Evolutionary conservation across 2,797 vertebrate species (phyloP).

Genomic region (Rhincodon typus): DNA sequence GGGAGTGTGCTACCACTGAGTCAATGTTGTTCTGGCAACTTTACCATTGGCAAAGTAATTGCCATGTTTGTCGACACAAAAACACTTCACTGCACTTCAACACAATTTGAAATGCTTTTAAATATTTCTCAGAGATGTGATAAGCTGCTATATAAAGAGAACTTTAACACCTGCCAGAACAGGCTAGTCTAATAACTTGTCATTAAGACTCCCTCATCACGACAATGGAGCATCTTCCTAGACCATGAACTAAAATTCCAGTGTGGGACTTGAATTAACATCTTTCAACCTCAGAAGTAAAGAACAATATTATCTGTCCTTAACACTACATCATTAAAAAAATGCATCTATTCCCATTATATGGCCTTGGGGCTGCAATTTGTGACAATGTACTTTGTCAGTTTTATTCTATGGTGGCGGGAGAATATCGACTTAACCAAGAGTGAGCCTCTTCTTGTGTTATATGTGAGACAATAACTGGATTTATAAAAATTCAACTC

Average conservation of each 20-base stretch:
- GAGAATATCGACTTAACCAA: not conserved
- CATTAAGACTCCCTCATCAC: not conserved
- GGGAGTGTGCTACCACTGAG: not conserved
- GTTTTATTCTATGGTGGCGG: not conserved
- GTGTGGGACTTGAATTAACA: not conserved
- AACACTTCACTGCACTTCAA: not conserved
- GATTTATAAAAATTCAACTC: no score
- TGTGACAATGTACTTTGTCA: not conserved
- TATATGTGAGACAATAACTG: no score
- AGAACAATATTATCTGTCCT: not conserved
- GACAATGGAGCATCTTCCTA: not conserved
- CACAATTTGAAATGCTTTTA: not conserved
- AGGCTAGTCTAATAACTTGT: not conserved
- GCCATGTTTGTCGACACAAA: not conserved
- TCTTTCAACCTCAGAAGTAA: not conserved
- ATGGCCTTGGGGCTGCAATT: not conserved
- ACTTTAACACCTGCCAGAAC: not conserved
- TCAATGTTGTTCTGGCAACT: not conserved
- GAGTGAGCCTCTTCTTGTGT: not conserved
- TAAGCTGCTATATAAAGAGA: not conserved
- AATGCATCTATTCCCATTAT: not conserved
- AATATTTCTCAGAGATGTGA: not conserved
- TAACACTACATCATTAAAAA: not conserved
- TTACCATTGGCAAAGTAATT: not conserved
- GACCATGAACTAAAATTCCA: not conserved